Conservation (phyloP, 92 coral and sea anemone species). For the Palythoa caribaeorum region DNA sequence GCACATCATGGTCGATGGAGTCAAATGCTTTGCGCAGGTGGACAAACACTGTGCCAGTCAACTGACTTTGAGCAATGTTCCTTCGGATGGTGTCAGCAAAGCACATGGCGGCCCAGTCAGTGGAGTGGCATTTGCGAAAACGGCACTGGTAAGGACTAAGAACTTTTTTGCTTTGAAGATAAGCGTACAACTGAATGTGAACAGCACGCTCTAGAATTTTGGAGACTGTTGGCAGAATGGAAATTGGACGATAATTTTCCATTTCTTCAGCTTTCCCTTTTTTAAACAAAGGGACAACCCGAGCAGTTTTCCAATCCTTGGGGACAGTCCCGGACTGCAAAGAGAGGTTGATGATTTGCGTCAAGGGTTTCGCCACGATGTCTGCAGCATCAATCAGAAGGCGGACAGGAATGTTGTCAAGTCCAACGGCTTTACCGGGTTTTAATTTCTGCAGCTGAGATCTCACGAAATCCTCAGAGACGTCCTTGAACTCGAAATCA, state of each 20-base stretch:
- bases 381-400: too few relatives aligned
- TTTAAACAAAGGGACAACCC: not conserved
- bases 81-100: not conserved
- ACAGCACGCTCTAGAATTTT: not conserved
- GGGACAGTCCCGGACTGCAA: too few relatives aligned
- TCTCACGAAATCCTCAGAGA: too few relatives aligned
- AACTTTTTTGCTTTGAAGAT: not conserved
- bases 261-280: not conserved
- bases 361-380: too few relatives aligned
- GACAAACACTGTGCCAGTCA: not conserved
- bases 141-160: not conserved
- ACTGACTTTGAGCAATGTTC: constrained; percentile 10
- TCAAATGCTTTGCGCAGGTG: too few relatives aligned
- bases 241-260: not conserved
- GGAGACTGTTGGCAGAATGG: not conserved
- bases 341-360: too few relatives aligned
- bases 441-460: too few relatives aligned
- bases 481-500: too few relatives aligned
- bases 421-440: too few relatives aligned
- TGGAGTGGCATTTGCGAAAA: constrained; percentile 4
- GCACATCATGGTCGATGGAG: too few relatives aligned
- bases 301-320: constrained; percentile 17
- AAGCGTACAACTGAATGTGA: constrained; percentile 8
- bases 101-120: not conserved
- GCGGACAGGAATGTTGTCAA: too few relatives aligned